A percentile compares a stretch with the other conserved stretches of the same genome.
phyloP scores from a whole-genome alignment of 2,888 invertebrate genomes.

The Sesia bembeciformis region DNA sequence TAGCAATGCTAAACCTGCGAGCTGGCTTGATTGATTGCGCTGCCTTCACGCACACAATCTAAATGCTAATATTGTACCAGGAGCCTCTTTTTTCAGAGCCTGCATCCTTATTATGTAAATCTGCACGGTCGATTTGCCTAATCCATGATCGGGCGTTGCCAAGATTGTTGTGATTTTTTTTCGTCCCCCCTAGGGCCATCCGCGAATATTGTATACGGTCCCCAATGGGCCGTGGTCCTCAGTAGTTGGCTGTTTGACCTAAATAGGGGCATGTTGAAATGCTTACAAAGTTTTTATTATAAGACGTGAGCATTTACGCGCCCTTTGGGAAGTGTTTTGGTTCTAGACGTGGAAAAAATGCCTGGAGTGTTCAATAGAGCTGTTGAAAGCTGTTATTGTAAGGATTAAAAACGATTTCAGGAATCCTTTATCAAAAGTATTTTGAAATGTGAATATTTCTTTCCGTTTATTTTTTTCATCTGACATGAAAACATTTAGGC shows the following conservation, averaged over 20 bases:
- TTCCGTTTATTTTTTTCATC: no score
- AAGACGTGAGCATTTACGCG: background rate
- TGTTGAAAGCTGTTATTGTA: no score
- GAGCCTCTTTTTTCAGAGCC: constrained; percentile 26
- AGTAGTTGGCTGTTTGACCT: constrained; percentile 1
- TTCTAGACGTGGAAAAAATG: background rate
- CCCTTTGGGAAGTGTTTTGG: background rate
- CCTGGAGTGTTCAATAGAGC: no score
- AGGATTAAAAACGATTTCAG: no score
- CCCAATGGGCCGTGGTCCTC: background rate
- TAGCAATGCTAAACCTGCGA: constrained; percentile 3
- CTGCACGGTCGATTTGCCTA: constrained; percentile 41
- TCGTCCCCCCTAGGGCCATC: constrained; percentile 11
- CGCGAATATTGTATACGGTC: constrained; percentile 9
- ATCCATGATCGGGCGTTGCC: constrained; percentile 37
- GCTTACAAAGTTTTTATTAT: background rate
- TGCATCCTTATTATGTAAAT: constrained; percentile 57
- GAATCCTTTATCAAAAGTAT: no score
- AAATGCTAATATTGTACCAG: constrained; percentile 43
- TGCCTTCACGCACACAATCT: constrained; percentile 44
- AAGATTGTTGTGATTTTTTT: constrained; percentile 27
- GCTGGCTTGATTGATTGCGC: constrained; percentile 43
- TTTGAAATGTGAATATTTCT: no score
- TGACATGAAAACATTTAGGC: no score
- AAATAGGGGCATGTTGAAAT: constrained; percentile 4